Conservation (phyloP, 2,113 vertebrate species). For the Promerops cafer region DNA sequence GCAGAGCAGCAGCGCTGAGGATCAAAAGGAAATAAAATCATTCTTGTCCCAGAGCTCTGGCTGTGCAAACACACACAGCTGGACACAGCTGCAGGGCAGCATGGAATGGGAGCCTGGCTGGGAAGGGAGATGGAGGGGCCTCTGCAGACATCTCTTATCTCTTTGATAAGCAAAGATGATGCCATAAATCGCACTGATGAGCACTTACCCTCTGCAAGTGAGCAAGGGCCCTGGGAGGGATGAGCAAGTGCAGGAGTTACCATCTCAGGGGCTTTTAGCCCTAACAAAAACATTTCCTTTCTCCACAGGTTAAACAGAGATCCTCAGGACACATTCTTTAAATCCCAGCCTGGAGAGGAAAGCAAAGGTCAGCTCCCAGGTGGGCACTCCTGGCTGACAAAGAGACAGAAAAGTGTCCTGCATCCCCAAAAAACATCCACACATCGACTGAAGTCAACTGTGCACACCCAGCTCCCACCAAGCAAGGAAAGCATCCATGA, state of each 20-base stretch:
- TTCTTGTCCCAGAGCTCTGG: background rate
- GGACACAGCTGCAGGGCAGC: background rate
- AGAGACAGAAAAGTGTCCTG: background rate
- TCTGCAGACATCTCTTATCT: background rate
- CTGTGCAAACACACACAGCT: background rate
- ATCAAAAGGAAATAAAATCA: background rate
- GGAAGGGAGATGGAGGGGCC: background rate
- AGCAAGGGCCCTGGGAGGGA: background rate
- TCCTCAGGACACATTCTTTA: background rate
- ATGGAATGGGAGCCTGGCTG: background rate
- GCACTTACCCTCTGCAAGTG: background rate
- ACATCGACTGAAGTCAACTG: background rate
- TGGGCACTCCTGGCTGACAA: background rate
- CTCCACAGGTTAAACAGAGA: background rate
- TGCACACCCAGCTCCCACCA: background rate
- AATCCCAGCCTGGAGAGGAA: background rate
- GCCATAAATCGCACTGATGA: background rate
- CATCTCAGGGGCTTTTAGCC: background rate
- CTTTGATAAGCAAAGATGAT: background rate
- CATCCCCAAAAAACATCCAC: background rate
- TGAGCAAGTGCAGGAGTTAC: background rate
- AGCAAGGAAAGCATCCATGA: background rate
- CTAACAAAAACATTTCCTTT: background rate
- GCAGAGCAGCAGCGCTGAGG: background rate
- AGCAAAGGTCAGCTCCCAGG: background rate